phyloP scores from a whole-genome alignment of 2,113 vertebrate species.

The Pterocles gutturalis region DNA sequence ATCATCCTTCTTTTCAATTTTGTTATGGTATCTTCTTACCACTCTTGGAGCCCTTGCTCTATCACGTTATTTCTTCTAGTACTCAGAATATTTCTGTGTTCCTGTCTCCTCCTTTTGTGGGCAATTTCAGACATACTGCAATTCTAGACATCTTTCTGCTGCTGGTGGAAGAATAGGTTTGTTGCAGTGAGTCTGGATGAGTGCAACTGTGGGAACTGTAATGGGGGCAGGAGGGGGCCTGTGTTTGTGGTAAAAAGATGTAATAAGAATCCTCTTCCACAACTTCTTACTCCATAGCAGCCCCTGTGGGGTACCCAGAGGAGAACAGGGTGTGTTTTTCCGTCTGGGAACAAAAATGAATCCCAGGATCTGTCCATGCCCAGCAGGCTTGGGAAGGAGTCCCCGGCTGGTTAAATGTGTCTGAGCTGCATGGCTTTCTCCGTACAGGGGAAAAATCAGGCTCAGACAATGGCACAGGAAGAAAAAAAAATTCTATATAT shows the following conservation, averaged over 20 bases:
- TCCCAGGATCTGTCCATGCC: conserved; percentile 27
- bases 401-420: neutral
- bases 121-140: conserved; percentile 5
- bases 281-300: conserved; percentile 55
- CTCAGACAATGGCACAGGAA: neutral
- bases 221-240: conserved; percentile 52
- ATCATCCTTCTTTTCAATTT: conserved; percentile 26
- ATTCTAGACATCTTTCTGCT: conserved; percentile 33
- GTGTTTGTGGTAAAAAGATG: conserved; percentile 56
- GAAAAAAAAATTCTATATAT: neutral
- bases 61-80: neutral
- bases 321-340: conserved; percentile 37
- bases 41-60: neutral
- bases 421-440: neutral
- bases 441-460: neutral
- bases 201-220: conserved; percentile 40
- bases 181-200: neutral
- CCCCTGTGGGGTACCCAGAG: conserved; percentile 33
- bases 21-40: neutral
- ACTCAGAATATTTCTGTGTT: neutral
- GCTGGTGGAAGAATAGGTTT: neutral
- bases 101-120: neutral
- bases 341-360: conserved; percentile 20
- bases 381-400: conserved; percentile 8
- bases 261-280: conserved; percentile 56